Percentiles rank a stretch among this genome's conserved stretches.
Conservation (phyloP, 2,888 invertebrate species). For the Dynastes grantii region DNA sequence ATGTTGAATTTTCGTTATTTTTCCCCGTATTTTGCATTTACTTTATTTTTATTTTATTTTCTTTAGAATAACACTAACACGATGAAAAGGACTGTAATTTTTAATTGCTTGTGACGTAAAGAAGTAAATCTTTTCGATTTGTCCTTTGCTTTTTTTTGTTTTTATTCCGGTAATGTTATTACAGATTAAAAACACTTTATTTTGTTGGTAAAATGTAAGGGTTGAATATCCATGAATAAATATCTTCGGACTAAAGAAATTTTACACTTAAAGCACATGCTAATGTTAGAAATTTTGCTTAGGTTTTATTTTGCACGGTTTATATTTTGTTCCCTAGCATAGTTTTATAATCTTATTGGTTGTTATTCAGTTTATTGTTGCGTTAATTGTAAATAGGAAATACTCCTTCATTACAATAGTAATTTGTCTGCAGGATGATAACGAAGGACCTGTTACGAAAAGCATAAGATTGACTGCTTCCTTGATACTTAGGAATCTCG, state of each 20-base stretch:
- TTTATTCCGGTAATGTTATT: background rate
- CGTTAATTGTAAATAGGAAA: too few relatives aligned
- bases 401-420: background rate
- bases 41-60: conserved; percentile 54
- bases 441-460: conserved; percentile 99
- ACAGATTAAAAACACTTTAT: too few relatives aligned
- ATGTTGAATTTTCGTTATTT: conserved; percentile 50
- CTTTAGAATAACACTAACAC: background rate
- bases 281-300: conserved; percentile 43
- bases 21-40: conserved; percentile 57
- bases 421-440: conserved; percentile 85
- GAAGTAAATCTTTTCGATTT: background rate
- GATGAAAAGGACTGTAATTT: too few relatives aligned
- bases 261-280: background rate
- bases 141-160: background rate
- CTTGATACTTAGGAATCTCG: conserved; percentile 96
- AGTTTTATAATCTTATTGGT: conserved; percentile 28
- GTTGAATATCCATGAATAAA: too few relatives aligned
- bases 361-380: background rate
- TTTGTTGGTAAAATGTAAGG: too few relatives aligned
- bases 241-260: too few relatives aligned
- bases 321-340: background rate
- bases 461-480: conserved; percentile 98
- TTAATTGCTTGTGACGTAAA: too few relatives aligned
- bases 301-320: conserved; percentile 46